These are phyloP conservation scores for Tetrax tetrax DNA, from an alignment of 2,113 vertebrate genomes.

Conservation along the genomic window DNA sequence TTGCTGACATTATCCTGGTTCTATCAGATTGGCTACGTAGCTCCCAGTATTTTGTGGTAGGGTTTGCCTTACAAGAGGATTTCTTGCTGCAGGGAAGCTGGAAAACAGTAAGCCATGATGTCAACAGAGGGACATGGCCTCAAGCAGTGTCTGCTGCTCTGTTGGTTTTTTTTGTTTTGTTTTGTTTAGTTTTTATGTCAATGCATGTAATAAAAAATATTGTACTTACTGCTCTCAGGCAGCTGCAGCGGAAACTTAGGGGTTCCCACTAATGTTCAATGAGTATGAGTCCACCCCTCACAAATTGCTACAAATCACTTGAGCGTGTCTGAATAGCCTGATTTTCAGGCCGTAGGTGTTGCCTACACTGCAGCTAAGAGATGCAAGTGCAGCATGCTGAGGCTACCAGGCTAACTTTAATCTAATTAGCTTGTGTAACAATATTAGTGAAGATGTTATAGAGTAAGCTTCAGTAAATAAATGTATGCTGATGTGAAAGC, in stretches of 20 bases:
- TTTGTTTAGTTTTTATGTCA: not conserved
- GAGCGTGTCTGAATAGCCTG: not conserved
- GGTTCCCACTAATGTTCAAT: not conserved
- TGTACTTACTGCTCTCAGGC: not conserved
- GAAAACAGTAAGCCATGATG: not conserved
- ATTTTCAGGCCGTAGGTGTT: not conserved
- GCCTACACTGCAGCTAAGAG: not conserved
- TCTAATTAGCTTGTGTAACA: conserved; percentile 1
- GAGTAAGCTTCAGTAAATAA: conserved; percentile 14
- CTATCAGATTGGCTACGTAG: conserved; percentile 2
- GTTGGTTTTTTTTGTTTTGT: not conserved
- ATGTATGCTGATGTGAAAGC: conserved; percentile 15
- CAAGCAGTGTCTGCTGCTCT: conserved; percentile 21
- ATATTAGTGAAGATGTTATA: not conserved
- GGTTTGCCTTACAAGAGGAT: not conserved
- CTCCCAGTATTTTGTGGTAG: not conserved
- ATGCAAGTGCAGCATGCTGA: not conserved
- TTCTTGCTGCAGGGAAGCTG: not conserved
- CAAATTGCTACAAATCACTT: not conserved
- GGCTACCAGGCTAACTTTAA: not conserved
- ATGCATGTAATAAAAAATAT: not conserved
- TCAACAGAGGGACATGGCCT: conserved; percentile 13
- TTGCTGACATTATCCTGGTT: conserved; percentile 54
- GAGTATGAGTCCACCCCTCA: not conserved
- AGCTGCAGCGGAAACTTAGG: not conserved